Evolutionary conservation across 1,140 invertebrate genomes (phyloP), one percentile per base, ranked within the genome.

Genomic region (Nebria ingens): DNA sequence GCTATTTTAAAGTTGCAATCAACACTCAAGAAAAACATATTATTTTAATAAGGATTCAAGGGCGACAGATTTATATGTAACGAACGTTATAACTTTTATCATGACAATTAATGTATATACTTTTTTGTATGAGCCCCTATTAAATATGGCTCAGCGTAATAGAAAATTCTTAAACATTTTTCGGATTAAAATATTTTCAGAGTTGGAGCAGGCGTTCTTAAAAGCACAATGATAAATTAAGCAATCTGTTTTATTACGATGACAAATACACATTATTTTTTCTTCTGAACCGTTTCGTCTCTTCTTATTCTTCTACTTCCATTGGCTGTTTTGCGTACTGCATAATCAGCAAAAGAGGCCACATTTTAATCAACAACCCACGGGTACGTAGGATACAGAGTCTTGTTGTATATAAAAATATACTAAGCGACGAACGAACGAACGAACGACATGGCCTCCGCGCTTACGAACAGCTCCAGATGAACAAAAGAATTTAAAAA

Each of bases 241-340:
- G 15, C 40, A 45, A 45, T 45, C 9, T 45, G 40, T 45, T 45
- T 45, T 45, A 45, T 45, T 45, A 45, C 3, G 6, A 45, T 45
- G 40, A 45, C 40, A 45, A 45, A 45, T 45, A 45, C 40, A 45
- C n/a, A n/a, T n/a, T n/a, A n/a, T n/a, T n/a, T n/a, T n/a, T n/a
- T n/a, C n/a, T n/a, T n/a, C n/a, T n/a, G n/a, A n/a, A n/a, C n/a
- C n/a, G n/a, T n/a, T n/a, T n/a, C n/a, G n/a, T n/a, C n/a, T n/a
- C n/a, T n/a, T n/a, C n/a, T n/a, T n/a, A n/a, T 34, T 6, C n/a
- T 34, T 34, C 25, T 34, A n/a, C 25, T 34, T 34, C 6, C 25
- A 34, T 6, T 9, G 40, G 15, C 40, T 45, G 6, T 29, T 29
- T 29, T 45, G 40, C 40, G 15, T 4, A 45, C 40, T 6, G 17